Evolutionary conservation across 2,888 invertebrate genomes (phyloP), one percentile per base, ranked within the genome.

Genomic region (Drosophila mulleri): DNA sequence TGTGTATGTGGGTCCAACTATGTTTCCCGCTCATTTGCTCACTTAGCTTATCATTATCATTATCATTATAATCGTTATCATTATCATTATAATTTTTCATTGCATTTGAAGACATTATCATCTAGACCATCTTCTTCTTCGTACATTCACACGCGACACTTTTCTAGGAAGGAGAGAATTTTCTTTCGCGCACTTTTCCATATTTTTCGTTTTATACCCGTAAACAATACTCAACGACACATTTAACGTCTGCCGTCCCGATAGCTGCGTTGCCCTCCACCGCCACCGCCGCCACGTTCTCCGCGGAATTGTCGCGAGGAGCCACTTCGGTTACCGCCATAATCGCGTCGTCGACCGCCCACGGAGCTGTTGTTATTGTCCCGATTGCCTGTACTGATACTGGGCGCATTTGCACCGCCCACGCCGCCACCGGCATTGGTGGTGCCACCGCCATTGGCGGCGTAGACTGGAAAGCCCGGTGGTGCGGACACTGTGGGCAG

Each of bases 271-370:
- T 84, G 82, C n/a, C 81, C 82, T 48, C 76, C 91, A 67, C 75
- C 75, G 69, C 70, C 70, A 45, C 88, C 86, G 75, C 86, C 91
- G 67, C 75, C 75, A 1, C 91, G 89, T 52, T 92, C 91, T 32
- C 88, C 90, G 81, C 94, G 93, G 82, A 94, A 93, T 81, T 94
- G 93, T 82, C 94, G 86, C 81, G 89, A 93, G 41, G 77, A 80
- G 70, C 83, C 88, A 54, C 83, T 86, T 32, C 89, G 88, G 56
- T 86, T 81, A 50, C 82, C 82, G 53, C 79, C 80, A 69, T 89
- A 87, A n/a, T 88, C 89, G 66, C 87, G 88, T 41, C 89, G 76
- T 67, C 92, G 89, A 58, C 86, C 91, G 73, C 92, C 92, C 60
- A 92, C 91, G 66, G 92, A 91, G 63, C 89, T 83, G 77, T 92